Conservation (phyloP, 2,888 invertebrate genomes). For the Flexamia atlantica region DNA sequence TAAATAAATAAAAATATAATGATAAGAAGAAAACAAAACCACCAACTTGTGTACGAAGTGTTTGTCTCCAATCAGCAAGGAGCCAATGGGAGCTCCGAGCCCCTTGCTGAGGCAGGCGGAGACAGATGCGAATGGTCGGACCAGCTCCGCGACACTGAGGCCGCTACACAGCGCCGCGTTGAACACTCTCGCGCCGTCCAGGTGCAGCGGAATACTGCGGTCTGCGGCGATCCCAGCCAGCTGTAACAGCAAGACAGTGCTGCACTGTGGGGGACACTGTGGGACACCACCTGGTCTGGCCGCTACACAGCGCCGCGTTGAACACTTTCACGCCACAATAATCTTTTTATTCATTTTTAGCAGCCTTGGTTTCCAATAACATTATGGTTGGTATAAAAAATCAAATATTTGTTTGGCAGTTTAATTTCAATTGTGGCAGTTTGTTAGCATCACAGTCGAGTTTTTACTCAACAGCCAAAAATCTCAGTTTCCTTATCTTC, state of each 20-base stretch:
- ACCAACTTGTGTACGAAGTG: constrained; percentile 86
- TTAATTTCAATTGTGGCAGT: no score
- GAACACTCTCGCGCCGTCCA: constrained; percentile 96
- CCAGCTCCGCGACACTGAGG: constrained; percentile 81
- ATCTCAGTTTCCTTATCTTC: no score
- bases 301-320: constrained; percentile 89
- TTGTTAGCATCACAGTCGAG: no score
- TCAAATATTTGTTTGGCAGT: no score
- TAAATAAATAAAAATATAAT: no score
- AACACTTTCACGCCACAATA: constrained; percentile 95
- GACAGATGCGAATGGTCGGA: constrained; percentile 86
- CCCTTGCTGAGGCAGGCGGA: constrained; percentile 95
- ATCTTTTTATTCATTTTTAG: no score
- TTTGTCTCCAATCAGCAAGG: constrained; percentile 87
- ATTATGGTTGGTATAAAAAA: no score
- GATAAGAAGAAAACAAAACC: no score
- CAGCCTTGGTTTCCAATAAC: no score
- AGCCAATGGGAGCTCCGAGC: constrained; percentile 93
- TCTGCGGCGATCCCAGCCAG: constrained; percentile 67
- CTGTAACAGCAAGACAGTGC: constrained; percentile 62
- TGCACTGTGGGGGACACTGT: no score
- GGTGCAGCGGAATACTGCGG: constrained; percentile 83
- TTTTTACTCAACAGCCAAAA: no score
- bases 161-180: constrained; percentile 89
- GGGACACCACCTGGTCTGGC: constrained; percentile 71